Evolutionary conservation across 2,888 invertebrate genomes (phyloP).

Genomic region (Allolobophora icterica): DNA sequence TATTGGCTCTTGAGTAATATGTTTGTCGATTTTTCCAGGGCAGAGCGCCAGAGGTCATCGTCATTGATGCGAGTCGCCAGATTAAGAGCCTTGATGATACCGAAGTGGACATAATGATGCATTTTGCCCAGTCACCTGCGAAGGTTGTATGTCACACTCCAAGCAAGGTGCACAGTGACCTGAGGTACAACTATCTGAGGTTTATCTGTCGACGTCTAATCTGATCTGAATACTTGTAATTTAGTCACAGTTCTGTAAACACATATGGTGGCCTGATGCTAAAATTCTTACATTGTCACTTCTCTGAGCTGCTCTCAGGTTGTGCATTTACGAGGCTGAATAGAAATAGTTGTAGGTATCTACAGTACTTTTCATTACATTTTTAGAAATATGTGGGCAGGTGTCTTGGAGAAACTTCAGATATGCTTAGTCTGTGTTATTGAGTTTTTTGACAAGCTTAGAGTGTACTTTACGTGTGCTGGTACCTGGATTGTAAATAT

Average conservation of each 20-base stretch:
- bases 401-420: too few relatives aligned
- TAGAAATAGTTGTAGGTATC: neutral
- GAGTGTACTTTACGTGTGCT: too few relatives aligned
- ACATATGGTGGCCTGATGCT: neutral
- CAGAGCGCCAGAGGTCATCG: neutral
- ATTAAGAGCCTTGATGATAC: neutral
- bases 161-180: conserved; percentile 14
- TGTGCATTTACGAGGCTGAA: neutral
- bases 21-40: neutral
- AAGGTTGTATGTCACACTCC: conserved; percentile 18
- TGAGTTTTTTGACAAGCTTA: too few relatives aligned
- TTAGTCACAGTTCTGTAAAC: neutral
- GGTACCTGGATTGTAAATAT: neutral
- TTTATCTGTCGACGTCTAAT: neutral
- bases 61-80: conserved; percentile 5
- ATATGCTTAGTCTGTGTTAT: too few relatives aligned
- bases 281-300: neutral
- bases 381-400: neutral
- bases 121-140: neutral
- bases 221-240: neutral
- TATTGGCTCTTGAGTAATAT: neutral
- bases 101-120: neutral
- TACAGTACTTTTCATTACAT: neutral
- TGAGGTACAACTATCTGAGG: neutral
- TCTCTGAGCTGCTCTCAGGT: neutral